These are phyloP conservation scores for Sisyra nigra DNA, from an alignment of 2,888 invertebrate species.

Conservation along the genomic window DNA sequence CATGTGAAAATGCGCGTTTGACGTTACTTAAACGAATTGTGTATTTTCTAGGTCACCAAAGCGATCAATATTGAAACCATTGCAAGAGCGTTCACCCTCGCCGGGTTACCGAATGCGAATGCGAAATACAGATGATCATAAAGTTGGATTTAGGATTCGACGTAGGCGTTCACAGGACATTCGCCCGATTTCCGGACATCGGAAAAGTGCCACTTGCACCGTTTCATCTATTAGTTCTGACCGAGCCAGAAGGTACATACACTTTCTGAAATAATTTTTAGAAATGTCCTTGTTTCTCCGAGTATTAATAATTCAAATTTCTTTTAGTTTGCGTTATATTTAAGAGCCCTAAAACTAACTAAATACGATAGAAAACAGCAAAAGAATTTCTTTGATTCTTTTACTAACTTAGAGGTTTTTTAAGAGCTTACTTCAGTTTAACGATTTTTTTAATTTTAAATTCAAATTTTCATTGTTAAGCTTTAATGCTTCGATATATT, in stretches of 20 bases:
- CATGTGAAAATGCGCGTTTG: background rate
- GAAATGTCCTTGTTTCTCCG: too few relatives aligned
- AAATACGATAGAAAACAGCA: too few relatives aligned
- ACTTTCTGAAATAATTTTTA: too few relatives aligned
- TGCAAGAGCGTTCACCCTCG: constrained; percentile 22
- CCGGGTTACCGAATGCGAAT: constrained; percentile 26
- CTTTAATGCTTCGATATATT: too few relatives aligned
- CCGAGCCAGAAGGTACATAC: constrained; percentile 5
- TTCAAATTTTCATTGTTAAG: too few relatives aligned
- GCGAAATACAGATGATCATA: constrained; percentile 22
- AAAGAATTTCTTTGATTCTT: too few relatives aligned
- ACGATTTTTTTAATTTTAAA: too few relatives aligned
- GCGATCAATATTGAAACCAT: constrained; percentile 3
- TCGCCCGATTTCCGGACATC: constrained; percentile 6
- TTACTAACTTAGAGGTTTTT: too few relatives aligned
- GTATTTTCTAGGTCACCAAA: constrained; percentile 2
- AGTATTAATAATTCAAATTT: too few relatives aligned
- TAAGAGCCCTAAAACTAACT: too few relatives aligned
- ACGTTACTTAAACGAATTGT: background rate
- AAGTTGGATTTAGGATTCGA: constrained; percentile 10
- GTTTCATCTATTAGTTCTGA: constrained; percentile 9
- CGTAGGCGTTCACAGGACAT: constrained; percentile 6
- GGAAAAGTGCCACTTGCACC: constrained; percentile 5
- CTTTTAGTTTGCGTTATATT: too few relatives aligned
- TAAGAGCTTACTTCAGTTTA: too few relatives aligned